Evolutionary conservation across 2,888 invertebrate genomes (phyloP), one percentile per base, ranked within the genome.

Genomic region (Aleiodes alternator): DNA sequence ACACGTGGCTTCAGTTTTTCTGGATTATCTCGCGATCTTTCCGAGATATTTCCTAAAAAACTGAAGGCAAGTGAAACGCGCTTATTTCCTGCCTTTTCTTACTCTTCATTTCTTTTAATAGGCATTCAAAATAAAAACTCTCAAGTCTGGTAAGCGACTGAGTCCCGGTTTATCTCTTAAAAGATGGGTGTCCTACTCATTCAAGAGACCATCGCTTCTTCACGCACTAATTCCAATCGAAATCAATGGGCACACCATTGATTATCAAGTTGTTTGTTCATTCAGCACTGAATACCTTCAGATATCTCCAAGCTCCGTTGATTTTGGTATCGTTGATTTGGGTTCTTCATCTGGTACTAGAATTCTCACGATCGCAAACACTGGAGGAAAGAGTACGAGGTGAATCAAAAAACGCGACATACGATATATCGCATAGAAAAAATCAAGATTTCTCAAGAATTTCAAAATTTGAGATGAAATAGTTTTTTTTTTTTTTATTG

Each of bases 321-420:
- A 91, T 80, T 91, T 91, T 80, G 90, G 90, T 0, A 84, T 85
- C 51, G 86, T 91, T 2, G 90, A 91, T 76, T 81, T 90, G 11
- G 90, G 89, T 6, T 85, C 85, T 56, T 84, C 89, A 0, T 89
- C 90, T 2, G 85, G 86, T 2, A 80, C 85, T n/a, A 86, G 87
- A 78, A 83, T 82, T n/a, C 72, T 91, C 4, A 80, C 81, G 0
- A 78, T 91, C 2, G 80, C 59, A 1, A 91, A 91, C 76, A 78
- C 78, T 3, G 86, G 83, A 31, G 43, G 43, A 3, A 89, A 90
- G 80, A 86, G 85, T 31, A 83, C 88, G 3, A 87, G 85, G 81
- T 85, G 71, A 51, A 50, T 53, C 53, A n/a, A n/a, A n/a, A n/a
- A n/a, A n/a, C n/a, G n/a, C n/a, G n/a, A n/a, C n/a, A n/a, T n/a